Evolutionary conservation across 1,140 invertebrate species (phyloP).

Genomic region (Chironomus striatipennis): DNA sequence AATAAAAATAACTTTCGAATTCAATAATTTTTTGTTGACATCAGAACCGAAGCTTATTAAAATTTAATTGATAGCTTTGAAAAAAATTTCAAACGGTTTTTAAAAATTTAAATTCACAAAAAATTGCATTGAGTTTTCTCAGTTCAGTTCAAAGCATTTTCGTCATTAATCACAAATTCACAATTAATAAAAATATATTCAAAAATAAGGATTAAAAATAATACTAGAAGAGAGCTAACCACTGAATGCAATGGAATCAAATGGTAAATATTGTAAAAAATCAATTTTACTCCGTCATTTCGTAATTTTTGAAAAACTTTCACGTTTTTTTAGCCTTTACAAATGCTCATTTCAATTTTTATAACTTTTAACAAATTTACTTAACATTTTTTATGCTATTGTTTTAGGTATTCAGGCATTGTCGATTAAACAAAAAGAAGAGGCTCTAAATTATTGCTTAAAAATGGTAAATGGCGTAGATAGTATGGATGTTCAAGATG

Average conservation of each 20-base stretch:
- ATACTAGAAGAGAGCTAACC: neutral
- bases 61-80: too few species aligned
- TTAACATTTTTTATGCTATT: neutral
- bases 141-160: too few species aligned
- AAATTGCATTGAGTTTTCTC: too few species aligned
- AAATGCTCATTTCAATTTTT: neutral
- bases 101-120: too few species aligned
- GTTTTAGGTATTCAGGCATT: neutral
- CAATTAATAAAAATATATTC: too few species aligned
- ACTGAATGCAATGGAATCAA: neutral
- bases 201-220: too few species aligned
- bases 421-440: neutral
- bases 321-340: neutral
- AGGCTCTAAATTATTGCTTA: neutral
- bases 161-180: too few species aligned
- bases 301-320: conserved; percentile 8
- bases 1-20: too few species aligned
- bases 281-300: neutral
- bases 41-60: too few species aligned
- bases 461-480: neutral
- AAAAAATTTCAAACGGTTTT: too few species aligned
- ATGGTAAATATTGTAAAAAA: neutral
- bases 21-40: too few species aligned
- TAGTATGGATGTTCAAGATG: conserved; percentile 35
- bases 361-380: neutral